phyloP scores from a whole-genome alignment of 2,797 vertebrate species.

The Corythornis leucogaster region DNA sequence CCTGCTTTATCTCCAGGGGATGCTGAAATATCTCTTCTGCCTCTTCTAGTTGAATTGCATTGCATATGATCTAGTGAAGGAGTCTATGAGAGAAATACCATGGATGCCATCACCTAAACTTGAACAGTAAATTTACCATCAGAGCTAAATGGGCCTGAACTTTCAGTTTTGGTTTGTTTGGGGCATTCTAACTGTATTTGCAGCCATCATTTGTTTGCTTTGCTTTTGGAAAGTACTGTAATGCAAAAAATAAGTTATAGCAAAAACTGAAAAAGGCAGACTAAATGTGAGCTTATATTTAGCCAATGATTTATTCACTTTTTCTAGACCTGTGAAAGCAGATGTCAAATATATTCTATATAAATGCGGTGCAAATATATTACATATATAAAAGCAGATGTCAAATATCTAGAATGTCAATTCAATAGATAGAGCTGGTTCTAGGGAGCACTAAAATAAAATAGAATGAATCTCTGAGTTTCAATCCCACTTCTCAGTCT shows the following conservation, averaged over 20 bases:
- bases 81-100: neutral
- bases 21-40: neutral
- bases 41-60: neutral
- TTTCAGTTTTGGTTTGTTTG: neutral
- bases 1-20: neutral
- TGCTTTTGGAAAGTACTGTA: neutral
- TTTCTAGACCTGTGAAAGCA: neutral
- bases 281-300: neutral
- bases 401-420: neutral
- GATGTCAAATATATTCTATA: neutral
- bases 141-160: neutral
- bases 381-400: neutral
- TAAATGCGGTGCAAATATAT: neutral
- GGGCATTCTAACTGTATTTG: neutral
- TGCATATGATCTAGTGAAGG: neutral
- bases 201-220: neutral
- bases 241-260: neutral
- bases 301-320: neutral
- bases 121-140: neutral
- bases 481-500: neutral
- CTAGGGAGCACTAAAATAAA: neutral
- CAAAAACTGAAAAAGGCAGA: neutral
- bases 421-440: neutral
- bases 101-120: neutral
- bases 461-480: neutral